A percentile compares a stretch with the other conserved stretches of the same genome.
Conservation (phyloP, 2,113 vertebrate species). For the Beaufortia kweichowensis region DNA sequence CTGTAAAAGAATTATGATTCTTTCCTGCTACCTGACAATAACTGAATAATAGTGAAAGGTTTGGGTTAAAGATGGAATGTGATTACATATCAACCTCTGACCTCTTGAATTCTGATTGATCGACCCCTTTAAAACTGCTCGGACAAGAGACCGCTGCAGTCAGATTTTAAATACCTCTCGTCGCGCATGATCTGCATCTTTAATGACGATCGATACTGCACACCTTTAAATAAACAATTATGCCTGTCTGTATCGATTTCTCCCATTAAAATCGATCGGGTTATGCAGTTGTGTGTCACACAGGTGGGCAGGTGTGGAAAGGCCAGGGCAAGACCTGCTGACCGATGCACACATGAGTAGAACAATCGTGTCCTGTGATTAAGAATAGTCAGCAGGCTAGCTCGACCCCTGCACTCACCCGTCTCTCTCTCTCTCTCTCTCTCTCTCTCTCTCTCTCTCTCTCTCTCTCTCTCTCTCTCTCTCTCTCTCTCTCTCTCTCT, state of each 20-base stretch:
- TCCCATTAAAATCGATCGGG: constrained; percentile 67
- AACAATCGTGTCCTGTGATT: constrained; percentile 27
- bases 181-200: constrained; percentile 71
- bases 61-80: constrained; percentile 15
- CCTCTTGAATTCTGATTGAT: constrained; percentile 49
- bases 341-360: constrained; percentile 34
- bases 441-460: constrained; percentile 33
- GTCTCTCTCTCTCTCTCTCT: constrained; percentile 14
- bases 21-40: background rate
- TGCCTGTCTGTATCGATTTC: constrained; percentile 70
- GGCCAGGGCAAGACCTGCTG: constrained; percentile 25
- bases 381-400: constrained; percentile 45
- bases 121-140: constrained; percentile 58
- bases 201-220: constrained; percentile 76
- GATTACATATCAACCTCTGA: constrained; percentile 31
- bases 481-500: constrained; percentile 33
- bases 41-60: background rate
- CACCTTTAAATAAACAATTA: constrained; percentile 81
- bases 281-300: constrained; percentile 36
- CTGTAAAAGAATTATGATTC: background rate
- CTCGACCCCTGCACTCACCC: constrained; percentile 46
- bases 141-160: constrained; percentile 29
- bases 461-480: constrained; percentile 16
- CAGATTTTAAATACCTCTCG: constrained; percentile 64
- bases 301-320: background rate